Evolutionary conservation across 2,888 invertebrate species (phyloP), one percentile per base, ranked within the genome.

Genomic region (Nineta flava): DNA sequence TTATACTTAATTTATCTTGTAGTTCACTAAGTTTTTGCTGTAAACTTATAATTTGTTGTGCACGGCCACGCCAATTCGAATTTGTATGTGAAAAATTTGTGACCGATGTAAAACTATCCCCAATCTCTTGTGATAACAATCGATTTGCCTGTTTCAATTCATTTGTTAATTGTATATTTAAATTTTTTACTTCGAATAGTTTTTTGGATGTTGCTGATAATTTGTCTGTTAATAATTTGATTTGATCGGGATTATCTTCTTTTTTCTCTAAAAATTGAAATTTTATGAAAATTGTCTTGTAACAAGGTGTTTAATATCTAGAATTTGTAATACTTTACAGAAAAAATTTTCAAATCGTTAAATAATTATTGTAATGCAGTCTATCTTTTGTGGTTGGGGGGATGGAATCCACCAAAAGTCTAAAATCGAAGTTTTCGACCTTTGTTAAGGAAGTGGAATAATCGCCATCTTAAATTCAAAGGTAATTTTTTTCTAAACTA

Each of bases 21-120:
- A 86, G 61, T 47, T 86, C 83, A 6, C 63, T 64, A 46, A 84
- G 67, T 66, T 80, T 83, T 48, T 77, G 75, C 60, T 83, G 83
- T 46, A 87, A 64, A 12, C 77, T 65, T 1, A 77, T 62, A 52
- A 87, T 84, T 59, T 84, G 81, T 58, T 87, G 84, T 1, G 86
- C 82, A 54, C 87, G 71, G 0, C 87, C 87, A 54, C 83, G 77
- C 86, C 87, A 87, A 10, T 75, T 77, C 42, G 73, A 70, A 47
- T 74, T 65, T 52, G 73, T 71, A 55, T 72, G 72, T 46, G 73
- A 72, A 32, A 83, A 60, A 48, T 73, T 71, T 56, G 75, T 76
- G 9, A 84, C 69, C 57, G 77, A 77, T 2, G 74, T 77, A 40
- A 82, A 76, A 56, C 72, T 75, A 50, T 86, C 83, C 0, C 87